Conservation (phyloP, 2,888 invertebrate species). For the Parnassius mnemosyne region DNA sequence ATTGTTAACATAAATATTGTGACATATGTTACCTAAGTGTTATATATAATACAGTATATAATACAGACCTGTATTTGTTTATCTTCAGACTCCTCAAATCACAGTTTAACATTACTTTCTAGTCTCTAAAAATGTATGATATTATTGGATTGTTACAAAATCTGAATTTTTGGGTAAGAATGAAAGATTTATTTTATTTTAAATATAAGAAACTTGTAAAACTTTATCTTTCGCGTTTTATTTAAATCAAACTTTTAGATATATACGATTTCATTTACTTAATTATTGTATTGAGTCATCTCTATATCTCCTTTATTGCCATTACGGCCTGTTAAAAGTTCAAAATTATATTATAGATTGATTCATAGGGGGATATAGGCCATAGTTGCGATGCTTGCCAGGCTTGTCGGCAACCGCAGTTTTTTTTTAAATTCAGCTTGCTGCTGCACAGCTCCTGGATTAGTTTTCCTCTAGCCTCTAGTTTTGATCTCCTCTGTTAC, state of each 20-base stretch:
- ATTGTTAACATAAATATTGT: slow-evolving; percentile 37
- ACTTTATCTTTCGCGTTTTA: slow-evolving; percentile 34
- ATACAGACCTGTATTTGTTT: slow-evolving; percentile 27
- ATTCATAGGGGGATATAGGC: too few species aligned
- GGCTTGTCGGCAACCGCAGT: too few species aligned
- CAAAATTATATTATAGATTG: too few species aligned
- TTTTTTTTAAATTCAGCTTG: too few species aligned
- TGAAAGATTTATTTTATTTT: slow-evolving; percentile 66
- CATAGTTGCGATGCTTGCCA: too few species aligned
- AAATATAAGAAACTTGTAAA: slow-evolving; percentile 49
- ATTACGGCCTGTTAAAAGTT: too few species aligned
- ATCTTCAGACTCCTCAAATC: slow-evolving; percentile 42
- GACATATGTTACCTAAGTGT: slow-evolving; percentile 30
- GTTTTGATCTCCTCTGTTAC: too few species aligned
- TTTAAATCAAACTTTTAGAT: slow-evolving; percentile 14
- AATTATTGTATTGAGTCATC: too few species aligned
- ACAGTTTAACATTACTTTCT: slow-evolving; percentile 71
- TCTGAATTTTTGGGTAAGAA: slow-evolving; percentile 61
- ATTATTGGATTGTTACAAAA: slow-evolving; percentile 60
- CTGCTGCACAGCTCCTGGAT: too few species aligned
- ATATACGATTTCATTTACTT: too few species aligned
- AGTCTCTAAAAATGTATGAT: slow-evolving; percentile 69
- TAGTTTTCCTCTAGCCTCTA: too few species aligned
- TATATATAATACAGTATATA: slow-evolving; percentile 8
- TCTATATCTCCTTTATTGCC: too few species aligned